Conservation (phyloP, 2,113 vertebrate species). For the Zapornia atra region DNA sequence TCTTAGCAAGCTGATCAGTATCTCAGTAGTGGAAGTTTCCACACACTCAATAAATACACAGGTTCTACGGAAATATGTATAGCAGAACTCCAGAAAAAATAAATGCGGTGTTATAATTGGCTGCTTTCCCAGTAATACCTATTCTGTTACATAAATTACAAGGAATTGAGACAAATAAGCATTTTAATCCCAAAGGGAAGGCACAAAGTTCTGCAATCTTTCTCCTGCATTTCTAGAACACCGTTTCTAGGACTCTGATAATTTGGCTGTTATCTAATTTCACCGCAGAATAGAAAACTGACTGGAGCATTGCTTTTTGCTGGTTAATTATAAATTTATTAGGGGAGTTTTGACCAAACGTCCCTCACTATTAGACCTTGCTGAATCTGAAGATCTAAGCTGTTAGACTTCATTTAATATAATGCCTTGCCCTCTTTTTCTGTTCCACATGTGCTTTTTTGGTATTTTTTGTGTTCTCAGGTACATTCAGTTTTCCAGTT, state of each 20-base stretch:
- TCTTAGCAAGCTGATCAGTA: background rate
- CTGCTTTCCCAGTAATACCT: background rate
- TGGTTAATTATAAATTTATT: conserved; percentile 47
- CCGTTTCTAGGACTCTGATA: conserved; percentile 3
- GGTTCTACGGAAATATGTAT: background rate
- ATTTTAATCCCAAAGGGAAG: conserved; percentile 9
- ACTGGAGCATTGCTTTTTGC: conserved; percentile 16
- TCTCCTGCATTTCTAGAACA: background rate
- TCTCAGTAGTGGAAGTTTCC: background rate
- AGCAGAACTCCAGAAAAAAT: background rate
- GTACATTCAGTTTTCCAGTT: background rate
- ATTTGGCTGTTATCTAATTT: conserved; percentile 27
- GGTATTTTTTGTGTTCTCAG: background rate
- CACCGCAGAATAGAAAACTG: background rate
- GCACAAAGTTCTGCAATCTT: background rate
- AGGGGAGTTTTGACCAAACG: background rate
- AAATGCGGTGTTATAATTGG: background rate
- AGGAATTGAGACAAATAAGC: background rate
- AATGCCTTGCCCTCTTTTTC: background rate
- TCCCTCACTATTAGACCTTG: background rate
- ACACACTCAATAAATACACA: background rate
- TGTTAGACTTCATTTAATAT: background rate
- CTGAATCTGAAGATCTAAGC: background rate
- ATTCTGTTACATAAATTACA: background rate
- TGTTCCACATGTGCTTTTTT: background rate